phyloP scores from a whole-genome alignment of 2,888 invertebrate genomes.

The Orthosia gracilis region DNA sequence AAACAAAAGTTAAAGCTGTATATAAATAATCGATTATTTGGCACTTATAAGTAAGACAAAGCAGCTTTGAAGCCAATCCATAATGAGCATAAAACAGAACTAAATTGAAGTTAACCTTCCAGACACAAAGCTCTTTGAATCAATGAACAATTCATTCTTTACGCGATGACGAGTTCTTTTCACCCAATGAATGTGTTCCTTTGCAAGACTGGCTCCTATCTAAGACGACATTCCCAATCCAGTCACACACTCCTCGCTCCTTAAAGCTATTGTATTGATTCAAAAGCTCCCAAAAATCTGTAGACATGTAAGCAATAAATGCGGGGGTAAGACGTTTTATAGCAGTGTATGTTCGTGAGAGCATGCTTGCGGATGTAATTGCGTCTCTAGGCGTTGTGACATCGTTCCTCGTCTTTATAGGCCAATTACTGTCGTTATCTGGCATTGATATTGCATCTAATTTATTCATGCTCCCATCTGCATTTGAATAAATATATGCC shows the following conservation, averaged over 20 bases:
- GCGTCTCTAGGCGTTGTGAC: constrained; percentile 87
- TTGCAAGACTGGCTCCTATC: constrained; percentile 54
- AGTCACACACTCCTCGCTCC: constrained; percentile 63
- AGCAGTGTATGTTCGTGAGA: constrained; percentile 82
- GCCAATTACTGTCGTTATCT: constrained; percentile 90
- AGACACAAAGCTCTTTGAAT: constrained; percentile 55
- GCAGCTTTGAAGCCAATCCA: constrained; percentile 6
- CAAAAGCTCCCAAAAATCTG: constrained; percentile 78
- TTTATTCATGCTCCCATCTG: constrained; percentile 85
- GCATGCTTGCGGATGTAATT: constrained; percentile 86
- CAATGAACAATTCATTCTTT: constrained; percentile 63
- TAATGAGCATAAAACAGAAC: constrained; percentile 4
- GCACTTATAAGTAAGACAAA: background rate
- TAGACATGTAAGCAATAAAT: constrained; percentile 82
- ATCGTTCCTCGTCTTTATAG: constrained; percentile 89
- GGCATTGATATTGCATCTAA: constrained; percentile 90
- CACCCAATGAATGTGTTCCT: constrained; percentile 61
- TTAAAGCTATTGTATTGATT: constrained; percentile 70
- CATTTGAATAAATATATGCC: constrained; percentile 84
- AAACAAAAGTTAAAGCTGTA: too few species aligned
- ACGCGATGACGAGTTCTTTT: constrained; percentile 54
- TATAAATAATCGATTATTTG: background rate
- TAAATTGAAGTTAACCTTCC: constrained; percentile 50
- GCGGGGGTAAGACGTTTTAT: constrained; percentile 81
- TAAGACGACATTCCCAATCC: constrained; percentile 60